Percentiles rank a stretch among this genome's conserved stretches.
Conservation (phyloP, 2,888 invertebrate species). For the Camponotus fellah region DNA sequence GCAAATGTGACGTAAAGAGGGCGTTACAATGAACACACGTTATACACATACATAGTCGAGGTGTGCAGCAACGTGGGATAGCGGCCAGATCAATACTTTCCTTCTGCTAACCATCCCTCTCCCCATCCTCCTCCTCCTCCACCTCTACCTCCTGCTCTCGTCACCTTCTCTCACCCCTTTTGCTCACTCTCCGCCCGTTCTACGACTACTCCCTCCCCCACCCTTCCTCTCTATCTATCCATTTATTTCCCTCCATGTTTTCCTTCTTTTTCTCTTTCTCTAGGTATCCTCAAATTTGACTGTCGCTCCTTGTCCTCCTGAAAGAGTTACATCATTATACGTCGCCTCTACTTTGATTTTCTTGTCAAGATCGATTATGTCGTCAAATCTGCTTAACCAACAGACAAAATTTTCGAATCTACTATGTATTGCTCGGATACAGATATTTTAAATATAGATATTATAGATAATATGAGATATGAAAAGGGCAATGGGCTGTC, state of each 20-base stretch:
- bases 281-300: conserved; percentile 20
- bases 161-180: conserved; percentile 54
- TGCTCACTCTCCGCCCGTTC: conserved; percentile 47
- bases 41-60: conserved; percentile 69
- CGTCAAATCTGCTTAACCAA: neutral
- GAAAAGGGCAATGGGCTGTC: neutral
- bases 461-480: neutral
- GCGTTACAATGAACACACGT: conserved; percentile 80
- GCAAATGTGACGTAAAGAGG: conserved; percentile 56
- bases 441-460: neutral
- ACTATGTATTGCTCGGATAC: neutral
- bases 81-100: conserved; percentile 86
- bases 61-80: conserved; percentile 83
- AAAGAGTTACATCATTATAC: conserved; percentile 23
- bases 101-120: conserved; percentile 83
- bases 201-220: conserved; percentile 12
- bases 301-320: neutral
- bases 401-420: neutral
- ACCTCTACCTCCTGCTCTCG: conserved; percentile 50
- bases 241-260: neutral
- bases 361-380: neutral
- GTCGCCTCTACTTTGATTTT: neutral
- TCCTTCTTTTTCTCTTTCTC: conserved; percentile 19
- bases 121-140: conserved; percentile 67
- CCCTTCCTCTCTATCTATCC: neutral